Base-by-base conservation (phyloP, 2,113 vertebrate species). In the Danionella cerebrum region DNA sequence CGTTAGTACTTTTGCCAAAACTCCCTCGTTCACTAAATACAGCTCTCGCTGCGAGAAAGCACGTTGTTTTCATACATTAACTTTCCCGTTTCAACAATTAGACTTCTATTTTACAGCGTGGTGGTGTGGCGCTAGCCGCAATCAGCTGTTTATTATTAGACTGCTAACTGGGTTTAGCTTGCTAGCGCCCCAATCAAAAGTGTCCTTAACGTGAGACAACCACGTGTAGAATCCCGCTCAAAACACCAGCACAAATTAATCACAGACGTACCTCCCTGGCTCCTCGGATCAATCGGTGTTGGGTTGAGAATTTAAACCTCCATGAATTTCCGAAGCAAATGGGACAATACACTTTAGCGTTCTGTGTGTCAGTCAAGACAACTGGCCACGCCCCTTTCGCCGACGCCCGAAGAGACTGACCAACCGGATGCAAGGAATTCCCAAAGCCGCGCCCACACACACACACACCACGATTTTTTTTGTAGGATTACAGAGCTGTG, bases 71-170 rank as follows among this genome's bases (percentile, higher is more conserved):
- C 59, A 21, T 48, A 5, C 3, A 1, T 48, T 16, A 13, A 14
- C 9, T 11, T 36, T 12, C 2, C n/a, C n/a, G n/a, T 2, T 21
- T 24, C 27, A 22, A 8, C 14, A 14, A 57, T 42, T 53, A 63
- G 48, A 31, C n/a, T n/a, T n/a, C n/a, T n/a, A n/a, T 24, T 47
- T n/a, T 68, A 41, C 25, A n/a, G 42, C 35, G 42, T 47, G 53
- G 27, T 35, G 42, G 4, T 19, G 21, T 31, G 16, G 19, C 48
- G 59, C 59, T 48, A 31, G 52, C 59, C 38, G 36, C 52, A 65
- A 74, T 53, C 60, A 59, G 72, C 67, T 72, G 74, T 70, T 76
- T 72, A 76, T 69, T 72, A 72, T 58, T 76, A 76, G 69, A 59
- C 25, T 19, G 69, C 59, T 59, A 54, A 58, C 65, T 59, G 69